A percentile compares a stretch with the other conserved stretches of the same genome.
Conservation (phyloP, 2,113 vertebrate genomes). For the Rousettus leschenaultii region DNA sequence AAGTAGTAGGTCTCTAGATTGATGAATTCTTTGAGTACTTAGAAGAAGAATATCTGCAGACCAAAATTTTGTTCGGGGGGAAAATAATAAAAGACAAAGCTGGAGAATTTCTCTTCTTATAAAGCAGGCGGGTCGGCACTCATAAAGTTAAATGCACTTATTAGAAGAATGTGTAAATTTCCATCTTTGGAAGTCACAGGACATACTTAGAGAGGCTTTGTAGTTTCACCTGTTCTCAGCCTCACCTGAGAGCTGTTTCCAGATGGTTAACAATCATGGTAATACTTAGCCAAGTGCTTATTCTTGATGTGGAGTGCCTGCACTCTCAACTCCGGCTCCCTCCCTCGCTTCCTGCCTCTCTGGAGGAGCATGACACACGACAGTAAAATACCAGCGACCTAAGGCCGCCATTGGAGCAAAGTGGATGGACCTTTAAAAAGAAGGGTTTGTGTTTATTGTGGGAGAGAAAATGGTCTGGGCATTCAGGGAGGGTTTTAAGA, state of each 20-base stretch:
- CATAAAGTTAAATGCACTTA: not conserved
- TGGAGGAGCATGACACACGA: not conserved
- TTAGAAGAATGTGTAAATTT: not conserved
- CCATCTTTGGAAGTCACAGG: not conserved
- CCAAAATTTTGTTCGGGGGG: not conserved
- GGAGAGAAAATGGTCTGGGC: not conserved
- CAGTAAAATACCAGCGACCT: not conserved
- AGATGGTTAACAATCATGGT: not conserved
- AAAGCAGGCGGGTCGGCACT: not conserved
- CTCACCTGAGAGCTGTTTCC: not conserved
- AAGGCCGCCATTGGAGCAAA: not conserved
- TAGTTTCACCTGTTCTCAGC: not conserved
- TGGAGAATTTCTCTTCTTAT: not conserved
- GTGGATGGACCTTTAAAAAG: not conserved
- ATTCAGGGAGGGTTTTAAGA: not conserved
- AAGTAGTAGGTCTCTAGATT: not conserved
- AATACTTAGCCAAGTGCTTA: not conserved
- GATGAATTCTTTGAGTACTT: not conserved
- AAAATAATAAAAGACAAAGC: not conserved
- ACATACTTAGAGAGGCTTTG: not conserved
- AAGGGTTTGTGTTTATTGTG: not conserved
- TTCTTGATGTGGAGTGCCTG: not conserved
- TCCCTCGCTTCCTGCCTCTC: not conserved
- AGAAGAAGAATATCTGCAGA: not conserved
- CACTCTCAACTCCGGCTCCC: fast-evolving